Evolutionary conservation across 2,888 invertebrate genomes (phyloP).

Genomic region (Clitarchus hookeri): DNA sequence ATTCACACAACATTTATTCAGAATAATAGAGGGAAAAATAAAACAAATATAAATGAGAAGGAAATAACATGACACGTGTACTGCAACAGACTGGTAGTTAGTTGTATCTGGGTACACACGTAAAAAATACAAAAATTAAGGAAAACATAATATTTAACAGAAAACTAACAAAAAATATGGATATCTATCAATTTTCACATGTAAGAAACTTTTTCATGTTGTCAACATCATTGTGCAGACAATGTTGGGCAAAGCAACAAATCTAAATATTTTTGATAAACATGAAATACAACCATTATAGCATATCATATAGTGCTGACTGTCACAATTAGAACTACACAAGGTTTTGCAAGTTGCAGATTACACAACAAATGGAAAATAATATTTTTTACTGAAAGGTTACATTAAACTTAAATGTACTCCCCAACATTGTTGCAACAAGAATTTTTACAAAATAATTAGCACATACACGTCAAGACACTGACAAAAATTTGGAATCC

Average conservation of each 20-base stretch:
- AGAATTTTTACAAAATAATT: background rate
- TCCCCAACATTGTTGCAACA: slow-evolving; percentile 1
- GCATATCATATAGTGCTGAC: background rate
- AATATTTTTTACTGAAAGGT: no score
- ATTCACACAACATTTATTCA: slow-evolving; percentile 14
- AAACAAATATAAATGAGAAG: background rate
- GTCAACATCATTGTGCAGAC: background rate
- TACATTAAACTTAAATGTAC: background rate
- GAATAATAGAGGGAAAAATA: background rate
- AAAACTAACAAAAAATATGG: background rate
- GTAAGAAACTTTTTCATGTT: background rate
- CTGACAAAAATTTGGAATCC: background rate
- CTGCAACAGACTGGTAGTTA: background rate
- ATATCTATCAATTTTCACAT: background rate
- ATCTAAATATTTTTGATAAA: background rate
- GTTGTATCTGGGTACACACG: background rate
- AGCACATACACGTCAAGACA: background rate
- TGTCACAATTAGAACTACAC: background rate
- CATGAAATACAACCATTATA: background rate
- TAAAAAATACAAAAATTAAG: background rate
- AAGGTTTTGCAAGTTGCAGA: no score
- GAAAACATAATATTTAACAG: background rate
- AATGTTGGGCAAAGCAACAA: background rate
- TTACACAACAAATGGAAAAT: no score
- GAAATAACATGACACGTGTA: background rate